Base-by-base conservation (phyloP, 2,113 vertebrate species). In the Bos javanicus region DNA sequence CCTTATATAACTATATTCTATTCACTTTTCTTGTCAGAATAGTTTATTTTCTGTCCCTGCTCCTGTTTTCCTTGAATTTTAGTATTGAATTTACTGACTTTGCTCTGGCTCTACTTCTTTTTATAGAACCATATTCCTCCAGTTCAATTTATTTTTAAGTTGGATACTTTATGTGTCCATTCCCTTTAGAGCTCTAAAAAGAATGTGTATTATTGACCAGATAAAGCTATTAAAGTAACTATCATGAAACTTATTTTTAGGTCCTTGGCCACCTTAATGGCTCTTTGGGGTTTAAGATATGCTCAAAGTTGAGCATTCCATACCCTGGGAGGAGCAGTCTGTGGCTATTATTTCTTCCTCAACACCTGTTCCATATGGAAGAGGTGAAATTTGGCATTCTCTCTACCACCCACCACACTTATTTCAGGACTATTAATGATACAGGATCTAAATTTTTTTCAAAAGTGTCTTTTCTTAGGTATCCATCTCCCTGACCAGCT, bases 91-190 rank as follows among this genome's bases (percentile, higher is more conserved):
- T 96, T 95, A 97, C 74, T 94, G 97, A 82, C 71, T 98, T 92
- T 88, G 84, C 76, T 89, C 60, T 94, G 76, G n/a, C 16, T 98
- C 96, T 91, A 89, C 97, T 98, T 98, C 90, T 95, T 98, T 98
- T 98, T 98, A 98, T 91, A 96, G 85, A 95, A 97, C 43, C 76
- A 96, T 96, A 94, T 97, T 97, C 93, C 56, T 98, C 97, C 96
- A 84, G 62, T 98, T 96, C 56, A 98, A 98, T 98, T 98, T 98
- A 98, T 97, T 98, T 98, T 98, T 97, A 95, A 94, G 96, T 98
- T 97, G 91, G 96, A 60, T 92, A 95, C 59, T 98, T 98, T 97
- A 98, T 98, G 87, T 97, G 96, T 96, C 87, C 60, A 92, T 97
- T 98, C 92, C 98, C 95, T 97, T 62, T 88, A 82, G 97, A 96